Evolutionary conservation across 2,113 vertebrate genomes (phyloP), one percentile per base, ranked within the genome.

Genomic region (Leucopternis melanops): DNA sequence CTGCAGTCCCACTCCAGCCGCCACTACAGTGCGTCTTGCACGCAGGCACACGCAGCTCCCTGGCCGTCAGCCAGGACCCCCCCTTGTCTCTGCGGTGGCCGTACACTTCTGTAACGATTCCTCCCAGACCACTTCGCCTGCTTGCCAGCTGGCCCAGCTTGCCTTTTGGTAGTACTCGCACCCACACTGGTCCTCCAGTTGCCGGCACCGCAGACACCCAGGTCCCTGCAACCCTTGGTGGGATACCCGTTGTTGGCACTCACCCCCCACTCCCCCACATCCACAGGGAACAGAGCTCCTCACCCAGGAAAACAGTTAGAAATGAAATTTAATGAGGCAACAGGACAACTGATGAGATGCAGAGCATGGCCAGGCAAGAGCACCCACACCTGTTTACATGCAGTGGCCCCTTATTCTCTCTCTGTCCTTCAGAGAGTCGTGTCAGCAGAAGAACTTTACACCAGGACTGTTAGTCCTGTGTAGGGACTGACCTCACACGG

Each of bases 221-320:
- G 32, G 6, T 42, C 36, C 36, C 61, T 71, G 32, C 34, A 66
- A 1, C 23, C 23, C 14, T 57, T 54, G 29, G 23, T 66, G 21
- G 36, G 50, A 13, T 65, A 17, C 4, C 6, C 7, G 7, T 7
- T 74, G 50, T 29, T 63, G 57, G 26, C 44, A 32, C 52, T 79
- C 42, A 22, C 11, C 13, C 11, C 2, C 9, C 11, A 3, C 8
- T 6, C 25, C 2, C 5, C 2, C 29, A 11, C 5, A 23, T 31
- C 50, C 25, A 19, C 13, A 10, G 7, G 34, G 77, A 80, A 22
- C 7, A 49, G 34, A 80, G 50, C 17, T 69, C 54, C 38, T 87
- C 6, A 5, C 29, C 4, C 49, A 65, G n/a, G 13, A 67, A 31
- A 58, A 69, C 0, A 72, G 27, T 19, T 67, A 31, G 40, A 69